A percentile compares a stretch with the other conserved stretches of the same genome.
Evolutionary conservation across 2,113 vertebrate species (phyloP).

Genomic region (Ahaetulla prasina): DNA sequence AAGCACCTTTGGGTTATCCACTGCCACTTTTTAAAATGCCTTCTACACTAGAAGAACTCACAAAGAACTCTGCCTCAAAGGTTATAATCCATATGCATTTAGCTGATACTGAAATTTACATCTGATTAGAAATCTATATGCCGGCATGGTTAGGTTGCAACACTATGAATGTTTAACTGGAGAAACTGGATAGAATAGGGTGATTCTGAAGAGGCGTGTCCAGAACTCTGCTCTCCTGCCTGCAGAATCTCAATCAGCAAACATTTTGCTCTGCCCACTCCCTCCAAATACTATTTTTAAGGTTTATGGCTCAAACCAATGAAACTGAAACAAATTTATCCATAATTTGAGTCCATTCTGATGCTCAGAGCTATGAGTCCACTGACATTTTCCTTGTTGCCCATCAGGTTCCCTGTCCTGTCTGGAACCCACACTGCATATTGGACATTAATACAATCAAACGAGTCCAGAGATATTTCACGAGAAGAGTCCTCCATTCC

Average conservation of each 20-base stretch:
- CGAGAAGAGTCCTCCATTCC: too few relatives aligned
- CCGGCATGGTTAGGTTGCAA: background rate
- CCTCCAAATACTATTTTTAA: background rate
- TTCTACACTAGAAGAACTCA: background rate
- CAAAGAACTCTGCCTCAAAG: background rate
- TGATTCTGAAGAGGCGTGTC: background rate
- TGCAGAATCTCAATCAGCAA: background rate
- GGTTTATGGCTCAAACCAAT: background rate
- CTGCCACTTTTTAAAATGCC: background rate
- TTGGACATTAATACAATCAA: too few relatives aligned
- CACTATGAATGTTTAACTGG: background rate
- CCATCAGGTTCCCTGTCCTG: background rate
- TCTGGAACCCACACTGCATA: too few relatives aligned
- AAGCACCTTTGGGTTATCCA: too few relatives aligned
- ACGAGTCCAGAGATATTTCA: too few relatives aligned
- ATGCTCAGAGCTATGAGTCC: background rate
- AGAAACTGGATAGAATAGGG: background rate
- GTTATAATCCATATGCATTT: background rate
- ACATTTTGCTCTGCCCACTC: background rate
- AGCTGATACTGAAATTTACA: background rate
- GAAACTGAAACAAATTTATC: background rate
- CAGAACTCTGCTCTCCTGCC: background rate
- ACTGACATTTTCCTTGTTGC: background rate
- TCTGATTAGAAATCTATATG: background rate
- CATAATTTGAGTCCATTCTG: background rate